Base-by-base conservation (phyloP, 2,888 invertebrate genomes). In the Mylabris sibirica region DNA sequence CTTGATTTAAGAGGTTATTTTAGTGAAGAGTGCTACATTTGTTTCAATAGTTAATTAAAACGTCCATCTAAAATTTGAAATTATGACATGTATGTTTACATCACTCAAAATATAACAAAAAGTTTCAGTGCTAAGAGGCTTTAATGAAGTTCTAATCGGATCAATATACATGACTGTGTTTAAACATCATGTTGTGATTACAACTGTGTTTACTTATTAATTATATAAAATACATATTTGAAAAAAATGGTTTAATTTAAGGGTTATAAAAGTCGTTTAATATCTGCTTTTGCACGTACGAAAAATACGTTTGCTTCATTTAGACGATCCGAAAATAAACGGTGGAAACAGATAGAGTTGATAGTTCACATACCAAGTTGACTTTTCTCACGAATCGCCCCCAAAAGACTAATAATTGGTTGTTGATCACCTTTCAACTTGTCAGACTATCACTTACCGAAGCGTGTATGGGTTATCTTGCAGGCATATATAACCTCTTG, bases 391-490 rank as follows among this genome's bases (percentile, higher is more conserved):
- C 9, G 3, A 53, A 53, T 53, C 9, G 49, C 2, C 11, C 22
- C 49, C 49, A 53, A 22, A 53, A 20, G 49, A 22, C 49, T 22
- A 53, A 53, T 53, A 53, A 53, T 53, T 53, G 49, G 49, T 22
- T 53, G 49, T 53, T 53, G 49, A 53, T 53, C 49, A 53, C 20
- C 49, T 22, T 11, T 0, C 22, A 20, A 53, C 20, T 53, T 22
- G 22, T 53, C 49, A 53, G 22, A 22, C 49, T 53, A 49, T 44
- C 44, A 44, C 44, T 17, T 44, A 44, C n/a, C n/a, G 5, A n/a
- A 44, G 6, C 17, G 17, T 17, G 4, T 38, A n/a, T 6, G 6
- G 14, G 17, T 44, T 17, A 44, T 17, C 2, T 44, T 17, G 1
- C n/a, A 3, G 17, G 1, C n/a, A 44, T 4, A 3, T n/a, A 38